phyloP scores from a whole-genome alignment of 2,113 vertebrate species.

The Catharus minimus region DNA sequence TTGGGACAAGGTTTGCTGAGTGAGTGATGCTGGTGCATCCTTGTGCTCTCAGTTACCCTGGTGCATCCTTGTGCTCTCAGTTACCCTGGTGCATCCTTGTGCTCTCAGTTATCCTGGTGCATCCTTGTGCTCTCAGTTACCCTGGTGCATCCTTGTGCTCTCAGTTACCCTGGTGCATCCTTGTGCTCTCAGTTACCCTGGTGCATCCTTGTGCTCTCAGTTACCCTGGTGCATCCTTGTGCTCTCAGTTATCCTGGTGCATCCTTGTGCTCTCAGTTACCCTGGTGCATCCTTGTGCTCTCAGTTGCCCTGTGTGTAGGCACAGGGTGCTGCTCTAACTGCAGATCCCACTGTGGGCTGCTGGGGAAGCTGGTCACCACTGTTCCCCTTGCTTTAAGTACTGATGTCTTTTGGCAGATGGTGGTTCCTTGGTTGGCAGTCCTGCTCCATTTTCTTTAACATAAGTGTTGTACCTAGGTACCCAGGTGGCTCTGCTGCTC shows the following conservation, averaged over 20 bases:
- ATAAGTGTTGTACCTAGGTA: neutral
- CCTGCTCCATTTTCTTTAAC: neutral
- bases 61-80: too few relatives aligned
- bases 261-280: too few relatives aligned
- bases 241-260: too few relatives aligned
- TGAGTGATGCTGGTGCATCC: neutral
- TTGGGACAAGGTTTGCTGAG: neutral
- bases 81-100: too few relatives aligned
- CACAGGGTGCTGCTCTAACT: neutral
- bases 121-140: neutral
- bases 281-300: rapidly evolving
- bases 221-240: too few relatives aligned
- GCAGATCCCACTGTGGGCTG: neutral
- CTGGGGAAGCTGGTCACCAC: neutral
- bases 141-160: too few relatives aligned
- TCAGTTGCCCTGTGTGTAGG: neutral
- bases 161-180: too few relatives aligned
- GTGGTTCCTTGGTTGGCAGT: neutral
- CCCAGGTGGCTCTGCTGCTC: neutral
- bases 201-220: too few relatives aligned
- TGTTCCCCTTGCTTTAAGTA: neutral
- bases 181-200: too few relatives aligned
- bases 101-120: neutral
- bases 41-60: too few relatives aligned
- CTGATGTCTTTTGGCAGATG: neutral